phyloP scores from a whole-genome alignment of 30 jellyfish, hydroid and myxozoan species.

The Cassiopea xamachana region DNA sequence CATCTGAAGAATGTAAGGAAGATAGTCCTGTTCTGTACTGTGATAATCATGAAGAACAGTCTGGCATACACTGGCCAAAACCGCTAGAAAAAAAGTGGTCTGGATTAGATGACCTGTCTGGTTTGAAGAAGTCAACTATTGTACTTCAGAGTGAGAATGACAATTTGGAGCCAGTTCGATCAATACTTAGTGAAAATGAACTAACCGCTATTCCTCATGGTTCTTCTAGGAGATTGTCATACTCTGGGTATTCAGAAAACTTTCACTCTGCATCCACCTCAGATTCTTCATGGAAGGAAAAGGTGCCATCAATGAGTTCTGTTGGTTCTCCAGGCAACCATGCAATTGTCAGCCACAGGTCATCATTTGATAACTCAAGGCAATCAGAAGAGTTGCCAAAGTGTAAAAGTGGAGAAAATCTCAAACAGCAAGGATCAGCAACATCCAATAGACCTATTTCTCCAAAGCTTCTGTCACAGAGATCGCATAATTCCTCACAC shows the following conservation, averaged over 20 bases:
- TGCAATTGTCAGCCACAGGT: neutral
- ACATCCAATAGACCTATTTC: neutral
- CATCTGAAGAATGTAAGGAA: neutral
- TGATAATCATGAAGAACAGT: neutral
- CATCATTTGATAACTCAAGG: neutral
- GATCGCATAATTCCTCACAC: neutral
- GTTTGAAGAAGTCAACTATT: slow-evolving; percentile 3
- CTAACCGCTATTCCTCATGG: too few relatives aligned
- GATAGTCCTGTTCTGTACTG: neutral
- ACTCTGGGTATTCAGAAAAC: neutral
- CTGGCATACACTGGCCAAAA: slow-evolving; percentile 35
- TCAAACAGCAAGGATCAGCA: neutral
- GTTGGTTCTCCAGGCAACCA: neutral
- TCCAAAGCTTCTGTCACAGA: neutral
- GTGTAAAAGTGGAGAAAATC: neutral
- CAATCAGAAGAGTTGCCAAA: neutral
- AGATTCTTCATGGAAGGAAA: neutral
- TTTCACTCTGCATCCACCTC: neutral
- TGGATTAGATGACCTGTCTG: slow-evolving; percentile 53
- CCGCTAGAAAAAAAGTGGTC: slow-evolving; percentile 55
- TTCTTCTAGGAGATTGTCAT: neutral
- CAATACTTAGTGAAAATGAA: too few relatives aligned
- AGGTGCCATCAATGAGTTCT: neutral
- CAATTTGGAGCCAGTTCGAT: too few relatives aligned
- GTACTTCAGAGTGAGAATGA: neutral